Conservation (phyloP, 2,113 vertebrate species). For the Morone saxatilis region DNA sequence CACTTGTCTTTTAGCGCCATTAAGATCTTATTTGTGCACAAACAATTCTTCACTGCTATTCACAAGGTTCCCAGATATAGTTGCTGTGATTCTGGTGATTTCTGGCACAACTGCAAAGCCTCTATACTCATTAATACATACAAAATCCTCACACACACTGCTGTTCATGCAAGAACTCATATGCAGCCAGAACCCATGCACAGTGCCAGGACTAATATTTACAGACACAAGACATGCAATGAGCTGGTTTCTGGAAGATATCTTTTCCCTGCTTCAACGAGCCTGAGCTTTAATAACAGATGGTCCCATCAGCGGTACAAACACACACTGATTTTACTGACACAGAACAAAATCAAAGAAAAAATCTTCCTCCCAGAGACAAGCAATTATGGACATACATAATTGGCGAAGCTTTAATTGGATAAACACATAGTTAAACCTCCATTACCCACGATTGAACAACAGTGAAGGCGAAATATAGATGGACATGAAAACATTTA, state of each 20-base stretch:
- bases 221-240: constrained; percentile 46
- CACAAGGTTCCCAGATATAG: constrained; percentile 2
- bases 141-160: constrained; percentile 6
- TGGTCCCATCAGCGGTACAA: constrained; percentile 54
- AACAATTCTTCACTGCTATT: background rate
- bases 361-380: constrained; percentile 39
- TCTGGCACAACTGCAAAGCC: constrained; percentile 11
- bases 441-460: constrained; percentile 12
- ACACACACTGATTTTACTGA: constrained; percentile 45
- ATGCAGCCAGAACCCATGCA: constrained; percentile 10
- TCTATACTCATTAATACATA: constrained; percentile 15
- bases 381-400: constrained; percentile 49
- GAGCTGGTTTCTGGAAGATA: constrained; percentile 55
- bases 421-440: constrained; percentile 37
- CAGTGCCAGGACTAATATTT: constrained; percentile 62
- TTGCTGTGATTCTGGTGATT: constrained; percentile 25
- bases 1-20: background rate
- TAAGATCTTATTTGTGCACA: background rate
- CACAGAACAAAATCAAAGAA: constrained; percentile 35
- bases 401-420: constrained; percentile 53
- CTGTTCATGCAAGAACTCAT: constrained; percentile 24
- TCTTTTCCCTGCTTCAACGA: constrained; percentile 55
- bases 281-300: constrained; percentile 66
- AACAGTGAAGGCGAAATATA: constrained; percentile 6
- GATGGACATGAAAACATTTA: constrained; percentile 27